Base-by-base conservation (phyloP, 2,113 vertebrate species). In the Atlantisia rogersi region DNA sequence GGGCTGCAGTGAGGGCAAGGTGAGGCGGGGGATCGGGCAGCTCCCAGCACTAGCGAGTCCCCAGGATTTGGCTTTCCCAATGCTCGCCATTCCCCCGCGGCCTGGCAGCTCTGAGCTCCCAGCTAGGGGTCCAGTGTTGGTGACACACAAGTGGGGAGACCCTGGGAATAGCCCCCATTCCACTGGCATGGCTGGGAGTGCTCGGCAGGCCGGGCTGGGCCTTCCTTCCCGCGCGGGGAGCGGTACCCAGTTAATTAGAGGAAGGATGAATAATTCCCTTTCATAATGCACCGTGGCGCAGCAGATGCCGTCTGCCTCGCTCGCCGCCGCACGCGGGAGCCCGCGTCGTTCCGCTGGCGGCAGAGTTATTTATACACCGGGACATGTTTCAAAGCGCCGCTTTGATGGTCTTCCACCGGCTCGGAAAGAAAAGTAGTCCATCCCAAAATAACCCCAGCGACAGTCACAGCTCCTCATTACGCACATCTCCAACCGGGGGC, bases 241-340 rank as follows among this genome's bases (percentile, higher is more conserved):
- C 11, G 29, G 79, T 71, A 94, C 94, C 93, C 73, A 2, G 73
- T 94, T 97, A 97, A 97, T 97, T 96, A 97, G 94, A 91, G 88
- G 94, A 92, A 95, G 87, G 96, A 97, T 97, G 97, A 97, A 97
- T 97, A 97, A 97, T 97, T 97, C 97, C 96, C 95, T 97, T 97
- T 97, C 95, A 97, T 97, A 96, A 96, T 80, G 88, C 86, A 88
- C 10, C 46, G 77, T 88, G 40, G 88, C 60, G 5, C 69, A 53
- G 95, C 95, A 95, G 95, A 96, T 96, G 94, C 93, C 70, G 96
- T 96, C 95, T 97, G 96, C 95, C 94, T 97, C 12, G 74, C 93
- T 55, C 82, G 65, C 86, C 74, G 90, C 92, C 58, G 76, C 77
- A 67, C 86, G 85, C 96, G 65, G 95, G 96, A 96, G 93, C 96